Evolutionary conservation across 2,797 vertebrate species (phyloP), one percentile per base, ranked within the genome.

Genomic region (Pelochelys cantorii): DNA sequence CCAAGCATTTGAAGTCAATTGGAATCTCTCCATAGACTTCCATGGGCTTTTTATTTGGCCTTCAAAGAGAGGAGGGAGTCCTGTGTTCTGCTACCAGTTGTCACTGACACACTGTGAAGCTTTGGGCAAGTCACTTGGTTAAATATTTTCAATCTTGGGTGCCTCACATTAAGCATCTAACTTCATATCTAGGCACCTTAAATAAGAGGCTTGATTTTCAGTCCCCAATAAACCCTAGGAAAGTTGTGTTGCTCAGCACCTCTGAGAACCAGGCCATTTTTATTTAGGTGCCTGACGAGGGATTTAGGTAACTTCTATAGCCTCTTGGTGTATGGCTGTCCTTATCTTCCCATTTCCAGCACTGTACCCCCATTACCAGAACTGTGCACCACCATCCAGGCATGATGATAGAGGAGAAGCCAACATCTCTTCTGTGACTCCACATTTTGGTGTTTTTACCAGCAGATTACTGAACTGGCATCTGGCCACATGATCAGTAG

Each of bases 291-390:
- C 52, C 60, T 84, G 68, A 34, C 56, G 81, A n/a, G 86, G 53
- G 53, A 82, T 1, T 0, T 3, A 18, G 12, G 8, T 37, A 65
- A 3, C 15, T 2, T 1, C n/a, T 13, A 25, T 9, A 34, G 5
- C 4, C 11, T 17, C 14, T 85, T 82, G 22, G 78, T 27, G 23
- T 3, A 2, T 5, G 59, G 29, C 42, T 34, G 62, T 37, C 7
- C 42, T n/a, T 60, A 7, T 4, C 8, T 10, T n/a, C 17, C 0
- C 0, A n/a, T 5, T 2, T 9, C 14, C 42, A 59, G 27, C 2
- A 54, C 29, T 80, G n/a, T 7, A 48, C 48, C 56, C 56, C 5
- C 5, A 75, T 42, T 23, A 13, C 37, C 23, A 55, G 62, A 27
- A 11, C 37, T 85, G 75, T 79, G 84, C 83, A 34, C 18, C 53